Evolutionary conservation across 2,113 vertebrate genomes (phyloP).

Genomic region (Ciconia stormi): DNA sequence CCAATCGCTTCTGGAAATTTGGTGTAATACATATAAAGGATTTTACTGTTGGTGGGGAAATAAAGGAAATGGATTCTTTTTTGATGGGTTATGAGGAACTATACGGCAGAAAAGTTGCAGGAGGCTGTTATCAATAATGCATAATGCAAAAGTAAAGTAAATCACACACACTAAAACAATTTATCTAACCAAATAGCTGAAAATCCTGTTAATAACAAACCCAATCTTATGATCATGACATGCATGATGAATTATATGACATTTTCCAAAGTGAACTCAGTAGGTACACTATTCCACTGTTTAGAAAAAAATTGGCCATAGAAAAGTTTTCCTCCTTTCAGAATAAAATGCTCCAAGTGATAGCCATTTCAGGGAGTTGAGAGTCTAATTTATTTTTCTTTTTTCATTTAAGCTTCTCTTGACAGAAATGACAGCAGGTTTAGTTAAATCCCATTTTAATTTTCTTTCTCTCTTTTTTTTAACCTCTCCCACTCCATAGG

Average conservation of each 20-base stretch:
- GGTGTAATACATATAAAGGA: background rate
- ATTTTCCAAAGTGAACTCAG: background rate
- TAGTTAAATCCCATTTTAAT: background rate
- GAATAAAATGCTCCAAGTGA: background rate
- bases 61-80: background rate
- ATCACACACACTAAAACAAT: background rate
- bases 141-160: background rate
- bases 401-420: background rate
- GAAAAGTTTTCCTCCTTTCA: background rate
- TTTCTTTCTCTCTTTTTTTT: background rate
- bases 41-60: background rate
- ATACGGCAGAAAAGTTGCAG: background rate
- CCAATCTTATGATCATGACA: background rate
- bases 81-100: background rate
- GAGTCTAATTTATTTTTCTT: background rate
- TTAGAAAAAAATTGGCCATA: background rate
- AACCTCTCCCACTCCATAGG: background rate
- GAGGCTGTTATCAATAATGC: background rate
- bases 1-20: background rate
- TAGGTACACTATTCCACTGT: background rate
- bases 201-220: background rate
- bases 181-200: background rate
- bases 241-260: rapidly evolving
- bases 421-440: background rate
- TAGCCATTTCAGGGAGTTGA: background rate